These are phyloP conservation scores for Danio tinwini DNA, from an alignment of 2,797 vertebrate genomes.

Conservation along the genomic window DNA sequence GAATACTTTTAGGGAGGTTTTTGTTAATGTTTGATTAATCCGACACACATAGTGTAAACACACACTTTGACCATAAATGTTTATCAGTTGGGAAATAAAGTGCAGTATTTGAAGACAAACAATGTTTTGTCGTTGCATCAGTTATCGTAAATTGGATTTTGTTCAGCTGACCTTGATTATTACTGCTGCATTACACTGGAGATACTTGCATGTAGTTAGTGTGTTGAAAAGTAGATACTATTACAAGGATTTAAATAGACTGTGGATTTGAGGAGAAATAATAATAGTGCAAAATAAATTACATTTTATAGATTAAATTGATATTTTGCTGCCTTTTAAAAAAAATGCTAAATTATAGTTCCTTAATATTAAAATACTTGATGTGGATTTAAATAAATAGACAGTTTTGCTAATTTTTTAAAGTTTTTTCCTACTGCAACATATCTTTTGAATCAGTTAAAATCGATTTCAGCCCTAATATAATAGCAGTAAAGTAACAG, in stretches of 20 bases:
- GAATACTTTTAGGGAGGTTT: not conserved
- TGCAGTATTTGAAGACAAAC: conserved; percentile 26
- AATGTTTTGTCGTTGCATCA: not conserved
- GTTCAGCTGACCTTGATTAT: not conserved
- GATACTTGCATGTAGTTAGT: not conserved
- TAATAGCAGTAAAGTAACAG: not conserved
- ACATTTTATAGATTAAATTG: not conserved
- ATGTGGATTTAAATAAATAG: no score
- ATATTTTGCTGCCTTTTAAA: not conserved
- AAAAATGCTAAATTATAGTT: not conserved
- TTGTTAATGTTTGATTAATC: conserved; percentile 21
- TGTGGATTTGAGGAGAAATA: not conserved
- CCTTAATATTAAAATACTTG: not conserved
- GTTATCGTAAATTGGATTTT: not conserved
- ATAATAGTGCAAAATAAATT: not conserved
- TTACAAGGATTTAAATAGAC: not conserved
- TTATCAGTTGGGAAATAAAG: not conserved
- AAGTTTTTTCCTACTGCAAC: not conserved
- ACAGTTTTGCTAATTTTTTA: not conserved
- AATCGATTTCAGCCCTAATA: not conserved
- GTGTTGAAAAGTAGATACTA: not conserved
- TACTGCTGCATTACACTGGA: not conserved
- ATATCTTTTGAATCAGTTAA: not conserved
- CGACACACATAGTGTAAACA: not conserved
- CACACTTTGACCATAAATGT: not conserved